phyloP scores from a whole-genome alignment of 2,113 vertebrate species.

The Cyprinus carpio region DNA sequence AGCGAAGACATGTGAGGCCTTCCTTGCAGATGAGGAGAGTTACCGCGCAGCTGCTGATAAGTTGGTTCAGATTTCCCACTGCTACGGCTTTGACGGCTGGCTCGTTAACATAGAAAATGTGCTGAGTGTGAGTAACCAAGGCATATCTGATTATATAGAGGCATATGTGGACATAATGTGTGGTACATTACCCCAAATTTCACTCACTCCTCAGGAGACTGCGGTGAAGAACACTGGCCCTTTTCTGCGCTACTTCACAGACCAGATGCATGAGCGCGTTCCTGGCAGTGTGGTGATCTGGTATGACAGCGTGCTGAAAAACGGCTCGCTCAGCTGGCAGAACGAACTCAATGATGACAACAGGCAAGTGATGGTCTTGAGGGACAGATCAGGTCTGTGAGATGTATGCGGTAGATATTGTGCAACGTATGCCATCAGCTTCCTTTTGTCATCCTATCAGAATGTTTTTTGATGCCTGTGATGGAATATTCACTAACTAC shows the following conservation, averaged over 20 bases:
- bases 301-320: slow-evolving; percentile 88
- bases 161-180: neutral
- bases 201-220: slow-evolving; percentile 58
- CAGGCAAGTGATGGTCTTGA: slow-evolving; percentile 69
- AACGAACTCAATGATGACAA: slow-evolving; percentile 88
- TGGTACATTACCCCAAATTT: neutral
- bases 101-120: slow-evolving; percentile 91
- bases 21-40: slow-evolving; percentile 78
- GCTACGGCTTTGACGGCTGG: slow-evolving; percentile 89
- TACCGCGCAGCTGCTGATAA: slow-evolving; percentile 78
- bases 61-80: slow-evolving; percentile 83
- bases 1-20: slow-evolving; percentile 77
- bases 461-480: slow-evolving; percentile 86
- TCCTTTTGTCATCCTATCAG: slow-evolving; percentile 65
- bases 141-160: no score
- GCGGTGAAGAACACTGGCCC: slow-evolving; percentile 75
- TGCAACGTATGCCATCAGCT: neutral
- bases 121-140: slow-evolving; percentile 81
- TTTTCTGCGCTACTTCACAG: slow-evolving; percentile 84
- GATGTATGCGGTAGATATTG: neutral
- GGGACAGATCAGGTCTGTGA: neutral
- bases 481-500: slow-evolving; percentile 96
- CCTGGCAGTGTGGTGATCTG: slow-evolving; percentile 85
- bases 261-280: slow-evolving; percentile 76
- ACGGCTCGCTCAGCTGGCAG: slow-evolving; percentile 85